Percentiles rank a stretch among this genome's conserved stretches.
Evolutionary conservation across 1,140 invertebrate genomes (phyloP).

Genomic region (Cydia pomonella): DNA sequence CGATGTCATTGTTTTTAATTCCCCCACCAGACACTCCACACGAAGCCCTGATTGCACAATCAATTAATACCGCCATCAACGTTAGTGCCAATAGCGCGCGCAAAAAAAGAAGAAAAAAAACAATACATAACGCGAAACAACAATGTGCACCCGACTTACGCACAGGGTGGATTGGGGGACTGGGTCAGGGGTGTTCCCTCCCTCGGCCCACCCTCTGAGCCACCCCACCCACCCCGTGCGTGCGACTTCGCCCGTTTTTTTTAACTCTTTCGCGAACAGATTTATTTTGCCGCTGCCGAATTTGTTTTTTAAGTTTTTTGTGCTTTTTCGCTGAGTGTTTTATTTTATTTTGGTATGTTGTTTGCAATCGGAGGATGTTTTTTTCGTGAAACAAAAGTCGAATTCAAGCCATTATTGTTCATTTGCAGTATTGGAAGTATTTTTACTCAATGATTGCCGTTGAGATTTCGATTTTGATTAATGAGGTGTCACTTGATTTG

Average conservation of each 20-base stretch:
- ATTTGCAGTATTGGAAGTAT: not conserved
- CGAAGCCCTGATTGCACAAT: too few species aligned
- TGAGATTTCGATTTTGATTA: too few species aligned
- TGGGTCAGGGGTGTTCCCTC: slow-evolving; percentile 8
- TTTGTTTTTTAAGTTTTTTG: slow-evolving; percentile 22
- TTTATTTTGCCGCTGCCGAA: slow-evolving; percentile 1
- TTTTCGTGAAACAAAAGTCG: not conserved
- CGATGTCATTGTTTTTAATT: too few species aligned
- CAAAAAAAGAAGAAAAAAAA: not conserved
- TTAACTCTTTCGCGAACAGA: slow-evolving; percentile 13
- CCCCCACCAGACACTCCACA: too few species aligned
- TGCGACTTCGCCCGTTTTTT: slow-evolving; percentile 13
- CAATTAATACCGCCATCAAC: not conserved
- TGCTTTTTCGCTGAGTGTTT: not conserved
- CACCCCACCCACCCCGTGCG: slow-evolving; percentile 27
- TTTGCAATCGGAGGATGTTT: not conserved
- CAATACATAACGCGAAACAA: slow-evolving; percentile 5
- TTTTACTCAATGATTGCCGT: not conserved
- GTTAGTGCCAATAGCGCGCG: not conserved
- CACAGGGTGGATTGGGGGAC: slow-evolving; percentile 13
- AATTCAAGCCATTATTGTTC: not conserved
- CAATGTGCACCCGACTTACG: slow-evolving; percentile 22
- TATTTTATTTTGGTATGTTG: not conserved
- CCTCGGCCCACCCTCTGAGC: not conserved
- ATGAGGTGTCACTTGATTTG: too few species aligned